Evolutionary conservation across 2,888 invertebrate genomes (phyloP), one percentile per base, ranked within the genome.

Genomic region (Apeira syringaria): DNA sequence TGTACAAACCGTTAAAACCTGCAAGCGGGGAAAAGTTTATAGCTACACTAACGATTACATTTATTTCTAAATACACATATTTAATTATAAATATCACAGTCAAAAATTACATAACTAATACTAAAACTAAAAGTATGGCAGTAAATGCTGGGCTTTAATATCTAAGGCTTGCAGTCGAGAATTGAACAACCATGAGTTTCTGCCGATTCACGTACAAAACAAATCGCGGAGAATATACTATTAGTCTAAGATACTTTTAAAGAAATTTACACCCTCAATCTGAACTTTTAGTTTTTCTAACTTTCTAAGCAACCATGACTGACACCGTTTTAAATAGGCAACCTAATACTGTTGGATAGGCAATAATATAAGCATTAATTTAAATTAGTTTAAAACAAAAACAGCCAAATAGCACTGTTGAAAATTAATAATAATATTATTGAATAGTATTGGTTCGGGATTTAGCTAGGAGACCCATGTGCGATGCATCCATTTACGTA

Each of bases 41-140:
- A 45, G 31, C 30, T 64, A 68, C 50, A 50, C 64, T 74, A 81
- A 73, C 48, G 73, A 58, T 76, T 82, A 85, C 68, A 77, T 77
- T 80, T 67, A 76, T 58, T 67, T 70, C 84, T 86, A 86, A 51
- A 80, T 84, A 85, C 85, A 85, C 80, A 77, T 83, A 80, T 86
- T 78, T 85, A 85, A 84, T 55, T 77, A 87, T 87, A 87, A 88
- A 86, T 89, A 89, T 89, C 88, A 89, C 88, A 89, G 88, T 87
- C 87, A 82, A 85, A 83, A 77, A 80, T 87, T 83, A 85, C 71
- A 83, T 66, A 83, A 81, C 87, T 88, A 87, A 85, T 65, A 58
- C 69, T 80, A 80, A 61, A 69, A 73, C 81, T 83, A 85, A 73
- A 68, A 63, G 64, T 77, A 76, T 77, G 88, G 87, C 88, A 89